Evolutionary conservation across 2,113 vertebrate genomes (phyloP).

Genomic region (Pseudorasbora parva): DNA sequence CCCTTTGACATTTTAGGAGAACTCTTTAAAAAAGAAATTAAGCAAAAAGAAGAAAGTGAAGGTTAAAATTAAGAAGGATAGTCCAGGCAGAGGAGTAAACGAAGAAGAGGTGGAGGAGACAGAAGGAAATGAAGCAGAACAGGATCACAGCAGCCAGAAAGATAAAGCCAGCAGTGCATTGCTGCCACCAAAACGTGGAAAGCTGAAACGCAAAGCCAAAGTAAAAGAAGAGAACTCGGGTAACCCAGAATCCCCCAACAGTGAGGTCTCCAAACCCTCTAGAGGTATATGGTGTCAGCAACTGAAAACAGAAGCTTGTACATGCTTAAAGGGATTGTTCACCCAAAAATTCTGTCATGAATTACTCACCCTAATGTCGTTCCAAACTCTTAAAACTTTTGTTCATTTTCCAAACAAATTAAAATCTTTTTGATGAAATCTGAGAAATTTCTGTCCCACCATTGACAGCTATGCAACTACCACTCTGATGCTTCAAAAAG

Average conservation of each 20-base stretch:
- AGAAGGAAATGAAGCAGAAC: slow-evolving; percentile 61
- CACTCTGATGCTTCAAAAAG: no score
- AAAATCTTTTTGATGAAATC: no score
- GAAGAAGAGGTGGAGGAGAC: slow-evolving; percentile 52
- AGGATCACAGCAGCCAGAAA: slow-evolving; percentile 58
- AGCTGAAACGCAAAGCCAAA: slow-evolving; percentile 65
- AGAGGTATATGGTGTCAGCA: slow-evolving; percentile 64
- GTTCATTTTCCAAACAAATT: no score
- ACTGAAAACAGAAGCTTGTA: not conserved
- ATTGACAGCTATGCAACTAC: no score
- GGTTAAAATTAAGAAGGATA: slow-evolving; percentile 61
- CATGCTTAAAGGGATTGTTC: no score
- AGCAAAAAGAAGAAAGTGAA: slow-evolving; percentile 76
- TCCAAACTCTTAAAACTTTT: no score
- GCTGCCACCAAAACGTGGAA: slow-evolving; percentile 61
- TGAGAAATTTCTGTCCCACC: no score
- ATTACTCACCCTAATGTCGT: no score
- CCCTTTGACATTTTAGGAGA: slow-evolving; percentile 67
- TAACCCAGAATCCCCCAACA: slow-evolving; percentile 51
- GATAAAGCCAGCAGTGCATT: slow-evolving; percentile 66
- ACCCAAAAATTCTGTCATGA: no score
- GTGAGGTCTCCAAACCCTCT: slow-evolving; percentile 46
- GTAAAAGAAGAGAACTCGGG: slow-evolving; percentile 68
- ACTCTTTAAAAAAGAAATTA: slow-evolving; percentile 64
- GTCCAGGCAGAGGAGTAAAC: slow-evolving; percentile 45